Percentiles rank a stretch among this genome's conserved stretches.
These are phyloP conservation scores for Xyrauchen texanus DNA, from an alignment of 2,113 vertebrate genomes.

Conservation along the genomic window DNA sequence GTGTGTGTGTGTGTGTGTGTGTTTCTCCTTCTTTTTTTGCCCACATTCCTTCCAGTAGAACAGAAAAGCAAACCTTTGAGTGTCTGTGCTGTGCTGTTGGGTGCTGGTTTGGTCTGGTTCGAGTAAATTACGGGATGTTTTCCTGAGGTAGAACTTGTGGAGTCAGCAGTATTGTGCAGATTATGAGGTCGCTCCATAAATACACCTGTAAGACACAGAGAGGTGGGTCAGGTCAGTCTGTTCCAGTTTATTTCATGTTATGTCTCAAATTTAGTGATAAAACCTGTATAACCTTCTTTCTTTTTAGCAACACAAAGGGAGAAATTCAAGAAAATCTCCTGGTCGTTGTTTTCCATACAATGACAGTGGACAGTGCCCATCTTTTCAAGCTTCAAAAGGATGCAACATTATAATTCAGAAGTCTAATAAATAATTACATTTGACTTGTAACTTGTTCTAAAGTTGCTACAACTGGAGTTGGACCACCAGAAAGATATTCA, in stretches of 20 bases:
- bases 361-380: too few species aligned
- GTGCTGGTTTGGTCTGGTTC: conserved; percentile 51
- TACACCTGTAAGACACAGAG: conserved; percentile 76
- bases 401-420: too few species aligned
- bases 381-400: too few species aligned
- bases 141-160: conserved; percentile 76
- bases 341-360: too few species aligned
- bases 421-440: too few species aligned
- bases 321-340: too few species aligned
- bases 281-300: too few species aligned
- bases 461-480: too few species aligned
- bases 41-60: not conserved
- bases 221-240: not conserved
- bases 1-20: too few species aligned
- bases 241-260: not conserved
- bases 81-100: conserved; percentile 41
- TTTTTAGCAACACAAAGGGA: too few species aligned
- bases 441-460: too few species aligned
- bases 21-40: not conserved
- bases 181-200: conserved; percentile 95
- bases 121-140: conserved; percentile 72
- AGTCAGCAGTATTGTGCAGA: conserved; percentile 79
- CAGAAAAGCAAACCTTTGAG: conserved; percentile 40
- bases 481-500: too few species aligned
- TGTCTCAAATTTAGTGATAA: not conserved